Percentiles rank a stretch among this genome's conserved stretches.
These are phyloP conservation scores for Echeneis naucrates DNA, from an alignment of 2,797 vertebrate species.

Conservation along the genomic window DNA sequence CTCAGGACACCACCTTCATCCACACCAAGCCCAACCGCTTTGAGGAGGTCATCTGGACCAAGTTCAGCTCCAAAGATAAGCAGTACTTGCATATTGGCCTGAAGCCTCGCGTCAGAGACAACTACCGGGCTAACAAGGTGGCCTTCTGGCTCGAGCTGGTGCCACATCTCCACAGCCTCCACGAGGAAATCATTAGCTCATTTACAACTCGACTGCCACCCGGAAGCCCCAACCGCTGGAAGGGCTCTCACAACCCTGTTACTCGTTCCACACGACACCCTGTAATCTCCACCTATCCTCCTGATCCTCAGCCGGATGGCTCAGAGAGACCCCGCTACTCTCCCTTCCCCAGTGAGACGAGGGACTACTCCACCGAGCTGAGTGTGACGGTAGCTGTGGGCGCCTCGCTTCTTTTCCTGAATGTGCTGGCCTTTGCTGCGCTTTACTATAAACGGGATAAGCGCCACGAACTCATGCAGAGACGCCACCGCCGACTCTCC, in stretches of 20 bases:
- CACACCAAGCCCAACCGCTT: conserved; percentile 98
- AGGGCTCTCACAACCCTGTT: conserved; percentile 58
- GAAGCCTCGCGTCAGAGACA: conserved; percentile 93
- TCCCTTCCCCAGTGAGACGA: conserved; percentile 86
- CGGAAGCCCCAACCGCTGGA: conserved; percentile 68
- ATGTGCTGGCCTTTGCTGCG: conserved; percentile 93
- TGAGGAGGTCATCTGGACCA: conserved; percentile 96
- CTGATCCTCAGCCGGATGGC: conserved; percentile 79
- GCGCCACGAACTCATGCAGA: conserved; percentile 90
- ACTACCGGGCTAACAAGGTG: conserved; percentile 97
- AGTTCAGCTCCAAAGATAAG: conserved; percentile 97
- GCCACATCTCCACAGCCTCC: conserved; percentile 91
- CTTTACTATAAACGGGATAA: conserved; percentile 96
- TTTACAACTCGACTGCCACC: conserved; percentile 86
- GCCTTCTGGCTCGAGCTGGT: conserved; percentile 97
- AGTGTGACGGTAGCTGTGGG: conserved; percentile 94
- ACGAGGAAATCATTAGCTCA: conserved; percentile 82
- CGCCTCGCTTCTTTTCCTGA: conserved; percentile 94
- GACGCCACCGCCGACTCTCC: conserved; percentile 85
- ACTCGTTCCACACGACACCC: conserved; percentile 79
- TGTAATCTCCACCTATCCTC: conserved; percentile 80
- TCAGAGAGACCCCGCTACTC: conserved; percentile 80
- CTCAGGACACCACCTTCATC: conserved; percentile 97
- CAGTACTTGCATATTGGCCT: conserved; percentile 96
- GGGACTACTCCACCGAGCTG: conserved; percentile 95